phyloP scores from a whole-genome alignment of 92 coral and sea anemone genomes.

The Actinostola sp. region DNA sequence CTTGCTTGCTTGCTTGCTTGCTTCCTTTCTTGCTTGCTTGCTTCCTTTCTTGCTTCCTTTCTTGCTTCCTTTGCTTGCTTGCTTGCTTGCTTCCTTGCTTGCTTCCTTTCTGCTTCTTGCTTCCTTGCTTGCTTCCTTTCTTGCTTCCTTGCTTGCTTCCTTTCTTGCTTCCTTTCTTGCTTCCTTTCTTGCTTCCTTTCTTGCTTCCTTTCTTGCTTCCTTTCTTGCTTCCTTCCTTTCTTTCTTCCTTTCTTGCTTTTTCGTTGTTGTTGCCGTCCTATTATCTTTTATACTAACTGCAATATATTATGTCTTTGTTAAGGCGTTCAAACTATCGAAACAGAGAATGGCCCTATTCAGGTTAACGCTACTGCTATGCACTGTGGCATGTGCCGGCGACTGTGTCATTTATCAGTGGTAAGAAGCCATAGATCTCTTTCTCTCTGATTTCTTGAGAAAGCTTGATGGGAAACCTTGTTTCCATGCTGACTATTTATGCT shows the following conservation, averaged over 20 bases:
- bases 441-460: not conserved
- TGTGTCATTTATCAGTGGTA: conserved; percentile 83
- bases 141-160: not conserved
- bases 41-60: not conserved
- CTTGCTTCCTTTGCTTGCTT: too few relatives aligned
- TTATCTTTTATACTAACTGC: not conserved
- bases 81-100: too few relatives aligned
- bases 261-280: not conserved
- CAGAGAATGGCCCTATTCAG: conserved; percentile 48
- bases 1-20: not conserved
- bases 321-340: conserved; percentile 29
- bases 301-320: not conserved
- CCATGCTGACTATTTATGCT: not conserved
- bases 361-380: conserved; percentile 46
- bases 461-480: not conserved
- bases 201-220: not conserved
- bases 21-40: not conserved
- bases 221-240: not conserved
- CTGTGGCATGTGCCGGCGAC: conserved; percentile 76
- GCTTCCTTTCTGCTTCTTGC: too few relatives aligned
- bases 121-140: too few relatives aligned
- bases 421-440: not conserved
- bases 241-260: not conserved
- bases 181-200: not conserved
- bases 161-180: not conserved